Conservation (phyloP, 1,140 invertebrate species). For the Phenacoccus solenopsis region DNA sequence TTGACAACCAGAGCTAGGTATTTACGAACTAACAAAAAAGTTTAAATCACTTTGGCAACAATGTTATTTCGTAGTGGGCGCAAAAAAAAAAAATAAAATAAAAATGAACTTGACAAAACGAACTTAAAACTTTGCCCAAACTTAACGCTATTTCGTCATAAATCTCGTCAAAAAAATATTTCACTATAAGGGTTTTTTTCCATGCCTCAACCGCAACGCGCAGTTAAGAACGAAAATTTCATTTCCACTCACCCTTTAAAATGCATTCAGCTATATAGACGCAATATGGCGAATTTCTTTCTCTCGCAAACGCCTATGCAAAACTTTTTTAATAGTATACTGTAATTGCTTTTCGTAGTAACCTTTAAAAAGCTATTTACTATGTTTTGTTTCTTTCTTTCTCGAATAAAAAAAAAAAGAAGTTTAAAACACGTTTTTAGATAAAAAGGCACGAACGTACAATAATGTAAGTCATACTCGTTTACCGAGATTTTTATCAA, state of each 20-base stretch:
- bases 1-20: neutral
- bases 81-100: neutral
- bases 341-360: slow-evolving; percentile 2
- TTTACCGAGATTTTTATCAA: neutral
- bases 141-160: neutral
- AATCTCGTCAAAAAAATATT: slow-evolving; percentile 3
- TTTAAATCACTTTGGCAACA: neutral
- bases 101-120: neutral
- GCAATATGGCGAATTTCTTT: neutral
- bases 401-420: neutral
- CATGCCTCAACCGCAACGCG: too few species aligned
- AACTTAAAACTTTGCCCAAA: neutral
- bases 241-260: neutral
- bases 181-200: neutral
- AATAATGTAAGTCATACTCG: slow-evolving; percentile 2
- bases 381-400: neutral
- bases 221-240: neutral
- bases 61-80: neutral
- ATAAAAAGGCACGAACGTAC: neutral
- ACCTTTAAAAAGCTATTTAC: slow-evolving; percentile 2
- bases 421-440: neutral
- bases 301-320: neutral
- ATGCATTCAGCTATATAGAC: neutral
- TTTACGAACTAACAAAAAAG: neutral
- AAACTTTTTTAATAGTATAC: slow-evolving; percentile 3